These are phyloP conservation scores for Aphidius ervi DNA, from an alignment of 1,140 invertebrate species.

Conservation along the genomic window DNA sequence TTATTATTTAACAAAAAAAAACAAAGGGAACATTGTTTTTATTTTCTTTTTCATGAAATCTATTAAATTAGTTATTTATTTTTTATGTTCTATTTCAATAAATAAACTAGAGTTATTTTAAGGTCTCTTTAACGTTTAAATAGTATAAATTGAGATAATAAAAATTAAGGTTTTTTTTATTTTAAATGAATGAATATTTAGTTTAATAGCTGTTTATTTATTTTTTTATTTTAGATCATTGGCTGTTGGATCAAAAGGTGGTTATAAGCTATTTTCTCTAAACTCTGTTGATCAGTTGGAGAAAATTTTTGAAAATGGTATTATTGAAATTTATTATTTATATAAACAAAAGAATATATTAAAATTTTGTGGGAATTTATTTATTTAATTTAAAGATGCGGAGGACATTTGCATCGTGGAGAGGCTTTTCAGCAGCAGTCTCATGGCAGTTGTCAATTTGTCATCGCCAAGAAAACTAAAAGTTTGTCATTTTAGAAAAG, in stretches of 20 bases:
- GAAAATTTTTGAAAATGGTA: constrained; percentile 80
- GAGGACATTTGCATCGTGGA: constrained; percentile 94
- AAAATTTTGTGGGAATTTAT: neutral
- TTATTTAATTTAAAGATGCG: constrained; percentile 53
- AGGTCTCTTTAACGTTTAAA: no score
- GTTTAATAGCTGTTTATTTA: neutral
- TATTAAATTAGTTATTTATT: no score
- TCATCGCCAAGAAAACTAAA: constrained; percentile 88
- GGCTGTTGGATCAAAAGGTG: constrained; percentile 83
- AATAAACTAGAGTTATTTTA: no score
- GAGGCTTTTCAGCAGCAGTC: constrained; percentile 91
- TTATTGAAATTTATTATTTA: constrained; percentile 10
- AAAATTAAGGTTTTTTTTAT: no score
- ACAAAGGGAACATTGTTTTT: no score
- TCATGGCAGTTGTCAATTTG: constrained; percentile 92
- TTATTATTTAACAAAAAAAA: no score
- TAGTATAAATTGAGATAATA: no score
- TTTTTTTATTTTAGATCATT: constrained; percentile 68
- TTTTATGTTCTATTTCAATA: no score
- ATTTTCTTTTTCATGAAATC: no score
- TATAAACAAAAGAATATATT: neutral
- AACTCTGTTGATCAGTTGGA: constrained; percentile 81
- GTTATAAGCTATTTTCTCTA: constrained; percentile 85
- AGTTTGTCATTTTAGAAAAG: constrained; percentile 97
- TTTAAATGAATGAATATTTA: no score